phyloP scores from a whole-genome alignment of 2,888 invertebrate genomes.

The Lithophane ornitopus region DNA sequence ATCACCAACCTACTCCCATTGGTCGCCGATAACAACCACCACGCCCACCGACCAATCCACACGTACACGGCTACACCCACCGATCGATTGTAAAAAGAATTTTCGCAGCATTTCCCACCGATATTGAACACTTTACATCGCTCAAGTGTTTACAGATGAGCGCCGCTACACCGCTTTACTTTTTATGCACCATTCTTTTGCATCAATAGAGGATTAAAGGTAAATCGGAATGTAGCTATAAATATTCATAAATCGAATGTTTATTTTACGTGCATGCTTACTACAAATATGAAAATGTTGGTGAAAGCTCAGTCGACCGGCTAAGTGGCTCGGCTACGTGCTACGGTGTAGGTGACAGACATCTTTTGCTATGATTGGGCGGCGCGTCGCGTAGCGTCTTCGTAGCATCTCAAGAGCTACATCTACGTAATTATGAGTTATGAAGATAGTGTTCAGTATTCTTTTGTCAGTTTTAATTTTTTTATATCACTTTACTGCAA shows the following conservation, averaged over 20 bases:
- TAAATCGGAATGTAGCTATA: constrained; percentile 48
- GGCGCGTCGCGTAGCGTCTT: constrained; percentile 57
- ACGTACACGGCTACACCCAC: constrained; percentile 81
- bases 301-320: constrained; percentile 25
- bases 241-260: constrained; percentile 36
- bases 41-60: constrained; percentile 88
- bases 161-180: constrained; percentile 71
- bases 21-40: constrained; percentile 86
- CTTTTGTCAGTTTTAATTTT: not conserved
- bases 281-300: constrained; percentile 11
- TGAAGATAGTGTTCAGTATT: not conserved
- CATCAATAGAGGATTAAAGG: constrained; percentile 66
- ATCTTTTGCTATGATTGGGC: constrained; percentile 7
- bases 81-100: constrained; percentile 86
- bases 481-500: not conserved
- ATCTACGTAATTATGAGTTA: not conserved
- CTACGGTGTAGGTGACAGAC: constrained; percentile 45
- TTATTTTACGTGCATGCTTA: constrained; percentile 16
- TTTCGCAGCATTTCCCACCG: constrained; percentile 83
- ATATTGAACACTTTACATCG: constrained; percentile 85
- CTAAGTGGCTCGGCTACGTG: constrained; percentile 35
- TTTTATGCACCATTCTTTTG: constrained; percentile 73
- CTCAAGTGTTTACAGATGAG: constrained; percentile 81
- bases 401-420: constrained; percentile 45
- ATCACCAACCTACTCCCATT: constrained; percentile 81